Base-by-base conservation (phyloP, 2,797 vertebrate genomes). In the Helostoma temminkii region DNA sequence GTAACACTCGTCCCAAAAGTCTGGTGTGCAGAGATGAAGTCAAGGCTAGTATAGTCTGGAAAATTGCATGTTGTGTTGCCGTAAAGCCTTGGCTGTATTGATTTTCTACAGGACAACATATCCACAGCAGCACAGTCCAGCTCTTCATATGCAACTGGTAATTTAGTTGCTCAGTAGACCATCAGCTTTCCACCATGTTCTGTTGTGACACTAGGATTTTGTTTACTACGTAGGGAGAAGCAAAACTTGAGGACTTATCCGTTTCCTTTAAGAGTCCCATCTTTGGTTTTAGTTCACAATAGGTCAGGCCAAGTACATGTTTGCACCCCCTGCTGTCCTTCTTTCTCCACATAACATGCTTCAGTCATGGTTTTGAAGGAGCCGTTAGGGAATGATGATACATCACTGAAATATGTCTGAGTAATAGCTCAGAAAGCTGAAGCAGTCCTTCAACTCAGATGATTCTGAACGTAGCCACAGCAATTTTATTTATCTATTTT, bases 151-250 rank as follows among this genome's bases (percentile, higher is more conserved):
- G 56, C 73, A 47, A 21, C 32, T 42, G 61, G 19, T 24, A 49
- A 45, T 70, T 66, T 47, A 43, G 55, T 62, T 81, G 64, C 60
- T 86, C 71, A 83, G 75, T 22, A 22, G 81, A 81, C 78, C 75
- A 72, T 85, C 83, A 85, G 73, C 63, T 71, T 65, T 56, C 52
- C 57, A 58, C 26, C 57, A 34, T 66, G 49, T 11, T 18, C 57
- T 22, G 16, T 59, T 42, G 18, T 18, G 71, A 64, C 41, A 25
- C 43, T 49, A 22, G 24, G 21, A 36, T 11, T 58, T 5, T 19
- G 28, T 61, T 56, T 45, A 16, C 24, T 30, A 4, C 34, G 12
- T 11, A 36, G 34, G 4, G 18, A 58, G 48, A 9, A 43, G 16
- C 25, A 11, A 10, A 2, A 28, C 25, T 56, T 30, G 28, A 60